Conservation (phyloP, 1,140 invertebrate species). For the Lordiphosa collinella region DNA sequence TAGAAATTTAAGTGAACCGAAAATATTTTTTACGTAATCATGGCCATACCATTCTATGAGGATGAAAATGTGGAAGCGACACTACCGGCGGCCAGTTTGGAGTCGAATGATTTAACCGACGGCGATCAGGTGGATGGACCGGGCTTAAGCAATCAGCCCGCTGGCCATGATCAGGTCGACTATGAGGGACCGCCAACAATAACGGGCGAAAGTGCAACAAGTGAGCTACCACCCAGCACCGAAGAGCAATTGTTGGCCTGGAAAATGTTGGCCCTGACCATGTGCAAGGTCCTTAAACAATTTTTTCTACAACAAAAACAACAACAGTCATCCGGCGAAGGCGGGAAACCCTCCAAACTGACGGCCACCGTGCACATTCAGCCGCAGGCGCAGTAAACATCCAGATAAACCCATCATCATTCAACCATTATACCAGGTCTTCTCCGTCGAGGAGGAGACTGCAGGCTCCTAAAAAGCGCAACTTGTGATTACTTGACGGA, state of each 20-base stretch:
- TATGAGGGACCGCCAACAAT: conserved; percentile 42
- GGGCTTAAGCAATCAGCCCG: conserved; percentile 3
- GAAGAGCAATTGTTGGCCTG: conserved; percentile 65
- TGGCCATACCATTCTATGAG: conserved; percentile 74
- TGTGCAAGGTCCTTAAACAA: conserved; percentile 74
- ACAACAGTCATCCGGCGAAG: not conserved
- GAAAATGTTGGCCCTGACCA: conserved; percentile 69
- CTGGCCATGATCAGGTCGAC: conserved; percentile 54
- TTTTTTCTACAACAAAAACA: conserved; percentile 62
- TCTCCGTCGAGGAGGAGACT: conserved; percentile 5
- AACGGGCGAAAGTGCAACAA: conserved; percentile 34
- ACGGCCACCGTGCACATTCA: conserved; percentile 62
- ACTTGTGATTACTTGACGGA: conserved; percentile 66
- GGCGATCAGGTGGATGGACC: conserved; percentile 68
- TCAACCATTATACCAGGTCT: not conserved
- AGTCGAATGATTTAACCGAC: conserved; percentile 33
- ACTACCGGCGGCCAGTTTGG: conserved; percentile 14
- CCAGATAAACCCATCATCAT: not conserved
- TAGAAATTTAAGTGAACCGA: conserved; percentile 9
- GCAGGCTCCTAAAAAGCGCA: conserved; percentile 65
- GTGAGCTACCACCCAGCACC: conserved; percentile 43
- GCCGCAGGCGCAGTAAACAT: conserved; percentile 58
- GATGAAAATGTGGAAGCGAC: conserved; percentile 32
- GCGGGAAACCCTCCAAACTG: conserved; percentile 48
- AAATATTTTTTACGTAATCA: conserved; percentile 45